phyloP scores from a whole-genome alignment of 2,113 vertebrate species.

The Labeo catla region DNA sequence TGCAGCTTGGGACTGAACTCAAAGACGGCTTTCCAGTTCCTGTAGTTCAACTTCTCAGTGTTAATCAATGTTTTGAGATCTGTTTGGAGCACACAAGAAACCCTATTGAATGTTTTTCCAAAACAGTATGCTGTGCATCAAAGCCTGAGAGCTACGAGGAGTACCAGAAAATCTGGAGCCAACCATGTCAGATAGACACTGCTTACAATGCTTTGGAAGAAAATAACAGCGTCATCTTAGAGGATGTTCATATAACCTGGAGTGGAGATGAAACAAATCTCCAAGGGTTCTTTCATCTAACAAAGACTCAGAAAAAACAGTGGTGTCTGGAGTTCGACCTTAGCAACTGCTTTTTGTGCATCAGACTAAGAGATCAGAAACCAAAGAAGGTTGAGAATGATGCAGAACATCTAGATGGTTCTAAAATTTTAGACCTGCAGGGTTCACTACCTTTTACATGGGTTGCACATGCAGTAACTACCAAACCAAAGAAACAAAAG shows the following conservation, averaged over 20 bases:
- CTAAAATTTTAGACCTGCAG: background rate
- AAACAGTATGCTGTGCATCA: conserved; percentile 43
- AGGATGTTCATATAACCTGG: conserved; percentile 74
- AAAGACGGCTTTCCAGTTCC: conserved; percentile 60
- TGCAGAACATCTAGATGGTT: background rate
- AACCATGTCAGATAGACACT: conserved; percentile 84
- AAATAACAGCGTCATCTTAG: conserved; percentile 79
- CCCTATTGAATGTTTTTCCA: conserved; percentile 79
- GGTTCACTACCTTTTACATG: conserved; percentile 75
- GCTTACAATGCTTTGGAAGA: conserved; percentile 73
- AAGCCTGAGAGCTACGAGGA: conserved; percentile 10
- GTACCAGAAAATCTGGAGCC: conserved; percentile 82
- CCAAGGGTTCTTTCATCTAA: conserved; percentile 76
- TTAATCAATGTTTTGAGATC: conserved; percentile 78
- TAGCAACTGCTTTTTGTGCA: conserved; percentile 81
- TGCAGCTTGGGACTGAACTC: conserved; percentile 41
- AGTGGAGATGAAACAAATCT: background rate
- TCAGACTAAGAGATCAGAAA: conserved; percentile 77
- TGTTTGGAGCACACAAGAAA: conserved; percentile 84
- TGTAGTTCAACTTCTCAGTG: conserved; percentile 77
- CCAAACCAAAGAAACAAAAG: background rate
- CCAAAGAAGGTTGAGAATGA: background rate
- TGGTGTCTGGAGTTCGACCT: conserved; percentile 78
- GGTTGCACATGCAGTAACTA: conserved; percentile 86
- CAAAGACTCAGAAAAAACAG: conserved; percentile 50